Conservation (phyloP, 2,888 invertebrate genomes). For the Anarsia innoxiella region DNA sequence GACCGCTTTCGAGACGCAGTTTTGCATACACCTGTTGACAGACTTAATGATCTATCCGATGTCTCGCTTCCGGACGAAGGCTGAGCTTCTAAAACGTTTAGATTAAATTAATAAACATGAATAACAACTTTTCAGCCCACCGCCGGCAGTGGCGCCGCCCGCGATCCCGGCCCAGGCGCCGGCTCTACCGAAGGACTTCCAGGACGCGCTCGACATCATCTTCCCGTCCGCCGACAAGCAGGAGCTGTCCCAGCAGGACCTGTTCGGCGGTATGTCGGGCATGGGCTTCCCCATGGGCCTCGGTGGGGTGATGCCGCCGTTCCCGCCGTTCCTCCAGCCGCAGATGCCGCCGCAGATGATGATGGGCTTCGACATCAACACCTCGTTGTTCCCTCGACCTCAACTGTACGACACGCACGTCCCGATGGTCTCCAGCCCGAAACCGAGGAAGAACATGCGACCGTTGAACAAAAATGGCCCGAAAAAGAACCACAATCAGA, state of each 20-base stretch:
- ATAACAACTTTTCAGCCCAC: slow-evolving; percentile 1
- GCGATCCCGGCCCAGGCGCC: slow-evolving; percentile 23
- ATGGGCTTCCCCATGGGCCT: slow-evolving; percentile 25
- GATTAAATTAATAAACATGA: too few relatives aligned
- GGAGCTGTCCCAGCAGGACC: slow-evolving; percentile 24
- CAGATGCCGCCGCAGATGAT: slow-evolving; percentile 32
- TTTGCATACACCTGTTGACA: too few relatives aligned
- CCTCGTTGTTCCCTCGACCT: slow-evolving; percentile 40
- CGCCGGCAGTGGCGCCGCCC: slow-evolving; percentile 13
- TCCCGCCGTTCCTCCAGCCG: slow-evolving; percentile 28
- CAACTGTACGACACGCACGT: slow-evolving; percentile 61
- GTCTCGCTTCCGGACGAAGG: too few relatives aligned
- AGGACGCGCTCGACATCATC: slow-evolving; percentile 79
- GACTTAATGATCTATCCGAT: too few relatives aligned
- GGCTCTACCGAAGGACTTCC: slow-evolving; percentile 77
- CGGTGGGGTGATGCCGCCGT: slow-evolving; percentile 31
- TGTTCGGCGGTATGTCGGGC: slow-evolving; percentile 28
- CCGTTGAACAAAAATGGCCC: slow-evolving; percentile 14
- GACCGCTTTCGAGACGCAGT: too few relatives aligned
- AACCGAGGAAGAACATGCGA: slow-evolving; percentile 21
- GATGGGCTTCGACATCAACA: slow-evolving; percentile 56
- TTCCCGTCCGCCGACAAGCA: slow-evolving; percentile 69
- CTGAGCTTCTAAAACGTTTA: too few relatives aligned
- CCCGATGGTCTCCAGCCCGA: slow-evolving; percentile 39
- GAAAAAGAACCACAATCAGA: slow-evolving; percentile 16